These are phyloP conservation scores for Gymnocephalus cernua DNA, from an alignment of 2,113 vertebrate species.

Conservation along the genomic window DNA sequence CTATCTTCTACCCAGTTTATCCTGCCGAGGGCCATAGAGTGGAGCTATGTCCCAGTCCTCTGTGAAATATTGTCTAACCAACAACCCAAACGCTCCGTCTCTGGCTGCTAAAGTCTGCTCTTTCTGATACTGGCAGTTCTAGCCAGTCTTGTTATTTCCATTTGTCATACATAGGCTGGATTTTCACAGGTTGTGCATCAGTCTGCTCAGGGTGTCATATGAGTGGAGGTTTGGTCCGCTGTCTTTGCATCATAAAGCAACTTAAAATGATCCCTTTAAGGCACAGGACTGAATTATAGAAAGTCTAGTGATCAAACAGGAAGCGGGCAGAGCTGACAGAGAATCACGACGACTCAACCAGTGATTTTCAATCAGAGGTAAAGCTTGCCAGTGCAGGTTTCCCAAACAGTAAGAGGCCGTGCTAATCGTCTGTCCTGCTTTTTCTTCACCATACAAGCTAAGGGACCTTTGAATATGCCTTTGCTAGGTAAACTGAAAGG, in stretches of 20 bases:
- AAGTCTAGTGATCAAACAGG: slow-evolving; percentile 33
- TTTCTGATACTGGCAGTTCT: slow-evolving; percentile 2
- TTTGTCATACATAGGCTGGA: slow-evolving; percentile 1
- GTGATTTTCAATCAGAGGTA: slow-evolving; percentile 14
- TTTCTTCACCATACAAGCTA: not conserved
- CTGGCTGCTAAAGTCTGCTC: not conserved
- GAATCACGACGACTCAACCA: slow-evolving; percentile 29
- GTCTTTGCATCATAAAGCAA: slow-evolving; percentile 41
- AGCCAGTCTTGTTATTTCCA: slow-evolving; percentile 21
- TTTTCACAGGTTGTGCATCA: slow-evolving; percentile 33
- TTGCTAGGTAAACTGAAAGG: slow-evolving; percentile 7
- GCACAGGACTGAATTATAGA: slow-evolving; percentile 42
- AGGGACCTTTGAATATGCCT: not conserved
- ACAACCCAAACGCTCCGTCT: slow-evolving; percentile 13
- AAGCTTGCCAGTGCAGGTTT: slow-evolving; percentile 30
- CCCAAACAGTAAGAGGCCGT: slow-evolving; percentile 15
- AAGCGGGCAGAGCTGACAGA: slow-evolving; percentile 16
- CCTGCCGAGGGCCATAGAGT: not conserved
- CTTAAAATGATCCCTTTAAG: slow-evolving; percentile 40
- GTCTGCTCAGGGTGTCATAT: slow-evolving; percentile 11
- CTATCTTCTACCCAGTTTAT: slow-evolving; percentile 9
- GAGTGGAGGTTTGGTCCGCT: slow-evolving; percentile 28
- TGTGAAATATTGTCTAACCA: slow-evolving; percentile 10
- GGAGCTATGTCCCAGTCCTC: not conserved
- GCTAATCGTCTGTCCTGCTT: slow-evolving; percentile 31